Conservation (phyloP, 2,113 vertebrate species). For the Scomber japonicus region DNA sequence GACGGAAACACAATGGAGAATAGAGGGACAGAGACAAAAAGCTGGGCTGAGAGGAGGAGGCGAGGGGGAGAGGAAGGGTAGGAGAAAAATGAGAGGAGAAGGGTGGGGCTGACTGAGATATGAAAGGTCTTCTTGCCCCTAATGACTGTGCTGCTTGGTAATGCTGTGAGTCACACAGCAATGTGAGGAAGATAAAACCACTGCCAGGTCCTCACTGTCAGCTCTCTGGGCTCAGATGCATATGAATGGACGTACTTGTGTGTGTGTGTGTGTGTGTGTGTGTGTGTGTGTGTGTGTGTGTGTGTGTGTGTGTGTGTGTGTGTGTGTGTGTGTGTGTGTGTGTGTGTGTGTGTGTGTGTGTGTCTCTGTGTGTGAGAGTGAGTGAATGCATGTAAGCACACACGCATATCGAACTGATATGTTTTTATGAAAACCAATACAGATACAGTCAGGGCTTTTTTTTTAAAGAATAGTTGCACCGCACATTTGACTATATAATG, state of each 20-base stretch:
- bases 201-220: constrained; percentile 61
- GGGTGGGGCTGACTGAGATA: constrained; percentile 68
- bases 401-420: neutral
- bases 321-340: too few species aligned
- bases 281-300: too few species aligned
- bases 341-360: too few species aligned
- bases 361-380: too few species aligned
- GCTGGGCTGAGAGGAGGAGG: constrained; percentile 2
- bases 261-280: neutral
- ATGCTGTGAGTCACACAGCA: constrained; percentile 72
- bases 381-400: neutral
- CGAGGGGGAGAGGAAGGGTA: neutral
- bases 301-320: too few species aligned
- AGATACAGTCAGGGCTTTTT: neutral
- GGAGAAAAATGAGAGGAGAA: constrained; percentile 7
- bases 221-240: constrained; percentile 54
- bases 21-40: constrained; percentile 67
- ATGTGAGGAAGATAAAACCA: constrained; percentile 70
- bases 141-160: constrained; percentile 73
- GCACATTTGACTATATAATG: neutral
- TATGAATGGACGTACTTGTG: constrained; percentile 44
- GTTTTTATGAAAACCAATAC: neutral
- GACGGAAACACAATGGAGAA: constrained; percentile 72
- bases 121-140: constrained; percentile 78
- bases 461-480: neutral